A percentile compares a stretch with the other conserved stretches of the same genome.
Conservation (phyloP, 2,113 vertebrate species). For the Murina feae region DNA sequence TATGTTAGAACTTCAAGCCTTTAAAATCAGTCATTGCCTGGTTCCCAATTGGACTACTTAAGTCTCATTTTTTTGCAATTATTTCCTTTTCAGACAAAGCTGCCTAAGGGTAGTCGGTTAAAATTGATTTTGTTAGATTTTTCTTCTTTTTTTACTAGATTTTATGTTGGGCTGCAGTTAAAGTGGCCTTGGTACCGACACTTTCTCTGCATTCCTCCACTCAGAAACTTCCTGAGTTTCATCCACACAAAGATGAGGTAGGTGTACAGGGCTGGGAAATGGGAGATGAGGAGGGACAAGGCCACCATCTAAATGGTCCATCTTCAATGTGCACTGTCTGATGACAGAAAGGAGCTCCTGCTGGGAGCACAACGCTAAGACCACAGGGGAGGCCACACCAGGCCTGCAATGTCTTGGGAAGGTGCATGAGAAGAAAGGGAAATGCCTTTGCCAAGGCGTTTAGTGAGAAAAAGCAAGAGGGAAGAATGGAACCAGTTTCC, state of each 20-base stretch:
- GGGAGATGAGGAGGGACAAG: neutral
- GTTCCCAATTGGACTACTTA: conserved; percentile 42
- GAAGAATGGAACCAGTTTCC: neutral
- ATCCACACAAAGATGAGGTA: neutral
- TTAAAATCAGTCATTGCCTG: conserved; percentile 43
- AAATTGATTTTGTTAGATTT: conserved; percentile 1
- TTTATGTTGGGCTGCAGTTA: neutral
- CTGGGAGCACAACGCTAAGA: neutral
- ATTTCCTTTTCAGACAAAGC: conserved; percentile 43
- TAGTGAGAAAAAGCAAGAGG: neutral
- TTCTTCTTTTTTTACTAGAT: conserved; percentile 6
- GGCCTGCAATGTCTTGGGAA: neutral
- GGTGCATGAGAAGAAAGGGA: neutral
- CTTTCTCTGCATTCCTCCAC: neutral
- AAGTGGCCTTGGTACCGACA: neutral
- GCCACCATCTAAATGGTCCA: neutral
- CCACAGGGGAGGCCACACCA: neutral
- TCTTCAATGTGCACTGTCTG: neutral
- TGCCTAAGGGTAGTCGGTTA: neutral
- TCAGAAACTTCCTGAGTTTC: neutral
- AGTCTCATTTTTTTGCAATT: conserved; percentile 26
- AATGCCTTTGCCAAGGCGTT: neutral
- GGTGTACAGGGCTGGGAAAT: neutral
- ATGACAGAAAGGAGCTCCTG: neutral
- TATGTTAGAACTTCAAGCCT: conserved; percentile 3